Conservation (phyloP, 2,113 vertebrate species). For the Paedocypris sp. region DNA sequence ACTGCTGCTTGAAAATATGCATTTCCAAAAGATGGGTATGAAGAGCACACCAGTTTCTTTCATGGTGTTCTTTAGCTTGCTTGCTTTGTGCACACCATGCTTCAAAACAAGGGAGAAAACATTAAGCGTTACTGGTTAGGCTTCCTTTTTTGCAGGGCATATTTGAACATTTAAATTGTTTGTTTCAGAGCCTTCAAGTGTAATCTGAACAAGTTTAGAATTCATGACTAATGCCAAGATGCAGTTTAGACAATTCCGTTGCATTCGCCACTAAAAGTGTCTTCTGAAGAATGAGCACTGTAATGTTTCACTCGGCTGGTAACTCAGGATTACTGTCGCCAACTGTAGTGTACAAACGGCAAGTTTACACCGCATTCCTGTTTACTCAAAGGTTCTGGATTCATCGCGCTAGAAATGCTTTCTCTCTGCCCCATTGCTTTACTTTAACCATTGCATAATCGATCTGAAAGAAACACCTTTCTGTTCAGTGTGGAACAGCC, state of each 20-base stretch:
- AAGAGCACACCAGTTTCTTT: constrained; percentile 71
- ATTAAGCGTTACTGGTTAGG: constrained; percentile 38
- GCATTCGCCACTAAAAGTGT: neutral
- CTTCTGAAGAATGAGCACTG: constrained; percentile 3
- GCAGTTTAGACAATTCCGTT: neutral
- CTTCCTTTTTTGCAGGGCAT: constrained; percentile 29
- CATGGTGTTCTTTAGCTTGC: constrained; percentile 51
- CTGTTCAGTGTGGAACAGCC: constrained; percentile 54
- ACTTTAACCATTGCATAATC: constrained; percentile 57
- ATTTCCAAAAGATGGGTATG: constrained; percentile 94
- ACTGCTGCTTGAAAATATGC: constrained; percentile 99
- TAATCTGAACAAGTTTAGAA: constrained; percentile 36
- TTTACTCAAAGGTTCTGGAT: constrained; percentile 38
- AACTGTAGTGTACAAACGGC: neutral
- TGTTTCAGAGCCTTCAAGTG: neutral
- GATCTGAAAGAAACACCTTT: constrained; percentile 65
- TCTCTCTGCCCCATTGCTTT: constrained; percentile 43
- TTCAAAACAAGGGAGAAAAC: constrained; percentile 29
- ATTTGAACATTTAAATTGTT: constrained; percentile 16
- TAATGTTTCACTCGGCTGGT: neutral
- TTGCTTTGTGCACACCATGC: constrained; percentile 33
- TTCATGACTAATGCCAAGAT: constrained; percentile 10
- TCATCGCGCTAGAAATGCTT: constrained; percentile 40
- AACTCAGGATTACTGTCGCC: constrained; percentile 4
- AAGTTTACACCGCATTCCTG: constrained; percentile 50